phyloP scores from a whole-genome alignment of 2,888 invertebrate genomes.

The Steinernema carpocapsae region DNA sequence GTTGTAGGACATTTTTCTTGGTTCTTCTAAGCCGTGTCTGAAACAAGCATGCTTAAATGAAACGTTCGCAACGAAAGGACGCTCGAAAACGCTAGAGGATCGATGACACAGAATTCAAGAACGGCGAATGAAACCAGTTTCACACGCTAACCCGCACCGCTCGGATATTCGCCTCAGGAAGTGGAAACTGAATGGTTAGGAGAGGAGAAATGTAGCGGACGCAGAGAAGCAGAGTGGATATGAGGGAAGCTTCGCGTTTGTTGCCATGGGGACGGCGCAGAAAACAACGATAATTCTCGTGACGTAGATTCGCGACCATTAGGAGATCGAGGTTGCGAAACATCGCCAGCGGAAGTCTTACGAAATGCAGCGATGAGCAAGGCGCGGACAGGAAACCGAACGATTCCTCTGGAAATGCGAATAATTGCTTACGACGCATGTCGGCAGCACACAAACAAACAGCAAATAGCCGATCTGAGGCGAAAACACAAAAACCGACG shows the following conservation, averaged over 20 bases:
- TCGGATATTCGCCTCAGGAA: neutral
- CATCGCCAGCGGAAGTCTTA: no score
- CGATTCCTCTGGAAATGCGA: no score
- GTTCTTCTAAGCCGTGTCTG: neutral
- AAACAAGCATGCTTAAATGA: neutral
- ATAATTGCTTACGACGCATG: no score
- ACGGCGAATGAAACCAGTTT: neutral
- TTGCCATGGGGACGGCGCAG: neutral
- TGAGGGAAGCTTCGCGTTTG: neutral
- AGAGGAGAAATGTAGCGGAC: neutral
- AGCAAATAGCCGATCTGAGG: no score
- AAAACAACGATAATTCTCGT: no score
- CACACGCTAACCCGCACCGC: neutral
- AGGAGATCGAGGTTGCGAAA: no score
- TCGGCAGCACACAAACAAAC: no score
- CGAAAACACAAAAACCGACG: no score
- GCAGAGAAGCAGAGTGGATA: no score
- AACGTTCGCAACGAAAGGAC: neutral
- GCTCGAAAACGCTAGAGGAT: neutral
- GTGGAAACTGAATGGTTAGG: neutral
- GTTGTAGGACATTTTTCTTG: conserved; percentile 29
- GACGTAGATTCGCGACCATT: no score
- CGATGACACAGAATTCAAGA: neutral
- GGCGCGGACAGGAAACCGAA: no score
- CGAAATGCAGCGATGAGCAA: no score